Evolutionary conservation across 37 sponge, comb jelly and placozoan species (phyloP), one percentile per base, ranked within the genome.

Genomic region (Dysidea cf. avara): DNA sequence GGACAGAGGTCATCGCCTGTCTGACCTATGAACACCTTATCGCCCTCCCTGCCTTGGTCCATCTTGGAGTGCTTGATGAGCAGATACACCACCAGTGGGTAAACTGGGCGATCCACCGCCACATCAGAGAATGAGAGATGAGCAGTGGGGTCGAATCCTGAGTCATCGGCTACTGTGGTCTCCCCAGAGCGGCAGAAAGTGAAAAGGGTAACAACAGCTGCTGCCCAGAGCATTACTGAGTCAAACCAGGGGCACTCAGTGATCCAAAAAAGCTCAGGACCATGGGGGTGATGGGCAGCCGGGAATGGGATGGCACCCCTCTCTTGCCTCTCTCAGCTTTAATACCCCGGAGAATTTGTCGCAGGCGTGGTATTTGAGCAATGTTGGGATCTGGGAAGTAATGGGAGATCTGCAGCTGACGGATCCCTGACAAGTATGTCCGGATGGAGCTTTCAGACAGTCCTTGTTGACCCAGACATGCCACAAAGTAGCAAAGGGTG

Each of bases 211-310:
- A 75, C 21, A 36, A 62, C 61, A 22, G 56, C 29, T 32, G 75
- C 75, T 17, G 75, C 75, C 64, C 75, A 75, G 21, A 75, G 29
- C 75, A 75, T 75, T 37, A 28, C 31, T 28, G 40, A 34, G 49
- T 75, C 43, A 51, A 29, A 40, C 21, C 16, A 13, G 16, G 13
- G 52, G n/a, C n/a, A n/a, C n/a, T n/a, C n/a, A 9, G 7, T 31
- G 26, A n/a, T 61, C 74, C 61, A 74, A 0, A 74, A 0, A 1
- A 31, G 26, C 54, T 16, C 24, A 58, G 47, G 28, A 74, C 61
- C 26, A 22, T 24, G 5, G 62, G 61, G 14, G 75, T 74, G 7
- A 74, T 58, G 21, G 75, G 75, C 30, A 74, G 25, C 31, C 75
- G 61, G 5, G 43, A 25, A 14, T 35, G 17, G n/a, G 63, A n/a